These are phyloP conservation scores for Fulmarus glacialis DNA, from an alignment of 2,113 vertebrate genomes.

Conservation along the genomic window DNA sequence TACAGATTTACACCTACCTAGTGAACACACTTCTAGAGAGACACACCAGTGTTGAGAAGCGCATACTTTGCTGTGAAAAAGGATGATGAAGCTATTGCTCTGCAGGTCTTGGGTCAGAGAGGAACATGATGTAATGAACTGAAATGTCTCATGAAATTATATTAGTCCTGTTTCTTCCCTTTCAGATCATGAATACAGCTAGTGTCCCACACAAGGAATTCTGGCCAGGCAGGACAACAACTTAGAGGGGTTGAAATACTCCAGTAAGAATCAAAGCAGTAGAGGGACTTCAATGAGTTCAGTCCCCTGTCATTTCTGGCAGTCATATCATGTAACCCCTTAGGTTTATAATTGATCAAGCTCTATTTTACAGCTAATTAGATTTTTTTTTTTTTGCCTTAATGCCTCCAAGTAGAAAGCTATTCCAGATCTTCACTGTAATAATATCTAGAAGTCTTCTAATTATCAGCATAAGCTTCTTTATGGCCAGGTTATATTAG, in stretches of 20 bases:
- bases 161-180: neutral
- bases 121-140: neutral
- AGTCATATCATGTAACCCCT: conserved; percentile 10
- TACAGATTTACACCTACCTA: neutral
- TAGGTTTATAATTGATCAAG: conserved; percentile 16
- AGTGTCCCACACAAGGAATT: neutral
- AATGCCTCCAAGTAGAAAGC: conserved; percentile 41
- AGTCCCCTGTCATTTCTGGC: neutral
- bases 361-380: conserved; percentile 45
- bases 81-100: neutral
- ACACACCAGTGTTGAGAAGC: neutral
- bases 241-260: neutral
- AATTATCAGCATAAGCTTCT: conserved; percentile 14
- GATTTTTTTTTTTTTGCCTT: neutral
- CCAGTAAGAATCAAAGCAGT: neutral
- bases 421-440: neutral
- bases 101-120: neutral
- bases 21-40: neutral
- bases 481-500: neutral
- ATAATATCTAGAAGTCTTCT: neutral
- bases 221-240: neutral
- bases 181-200: neutral
- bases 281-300: neutral
- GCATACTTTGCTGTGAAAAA: neutral
- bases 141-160: neutral